phyloP scores from a whole-genome alignment of 2,888 invertebrate species.

The Hydrotaea cyrtoneurina region DNA sequence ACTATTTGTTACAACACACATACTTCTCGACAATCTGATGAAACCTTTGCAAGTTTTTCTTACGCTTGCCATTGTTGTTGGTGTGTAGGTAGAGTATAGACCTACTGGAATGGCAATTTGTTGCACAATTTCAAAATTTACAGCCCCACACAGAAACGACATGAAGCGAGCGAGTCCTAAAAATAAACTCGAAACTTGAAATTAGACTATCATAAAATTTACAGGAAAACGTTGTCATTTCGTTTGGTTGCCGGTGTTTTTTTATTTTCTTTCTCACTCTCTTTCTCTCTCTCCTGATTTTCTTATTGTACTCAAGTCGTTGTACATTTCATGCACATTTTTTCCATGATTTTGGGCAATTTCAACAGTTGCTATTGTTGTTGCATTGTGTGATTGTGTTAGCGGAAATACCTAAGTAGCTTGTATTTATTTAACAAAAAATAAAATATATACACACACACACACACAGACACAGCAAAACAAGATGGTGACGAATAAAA shows the following conservation, averaged over 20 bases:
- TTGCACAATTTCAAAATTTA: conserved; percentile 62
- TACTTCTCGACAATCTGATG: conserved; percentile 64
- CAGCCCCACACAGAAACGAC: not conserved
- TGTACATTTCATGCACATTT: not conserved
- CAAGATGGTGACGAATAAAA: conserved; percentile 37
- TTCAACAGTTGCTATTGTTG: conserved; percentile 13
- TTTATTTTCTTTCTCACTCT: too few relatives aligned
- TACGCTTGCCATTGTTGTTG: not conserved
- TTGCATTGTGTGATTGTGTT: conserved; percentile 40
- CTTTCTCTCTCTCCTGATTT: too few relatives aligned
- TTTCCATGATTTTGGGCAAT: conserved; percentile 35
- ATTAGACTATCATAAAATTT: conserved; percentile 66
- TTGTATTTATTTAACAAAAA: conserved; percentile 58
- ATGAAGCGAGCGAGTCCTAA: conserved; percentile 17
- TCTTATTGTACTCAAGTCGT: not conserved
- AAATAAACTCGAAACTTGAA: conserved; percentile 53
- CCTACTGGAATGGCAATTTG: conserved; percentile 64
- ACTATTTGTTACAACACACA: conserved; percentile 56
- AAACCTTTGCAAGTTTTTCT: conserved; percentile 54
- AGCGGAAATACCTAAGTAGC: conserved; percentile 63
- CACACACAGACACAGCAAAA: not conserved
- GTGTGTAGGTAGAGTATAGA: conserved; percentile 24
- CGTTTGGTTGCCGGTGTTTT: conserved; percentile 47
- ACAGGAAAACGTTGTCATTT: conserved; percentile 64
- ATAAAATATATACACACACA: too few relatives aligned